Percentiles rank a stretch among this genome's conserved stretches.
Evolutionary conservation across 2,888 invertebrate species (phyloP).

Genomic region (Heliconius hortense): DNA sequence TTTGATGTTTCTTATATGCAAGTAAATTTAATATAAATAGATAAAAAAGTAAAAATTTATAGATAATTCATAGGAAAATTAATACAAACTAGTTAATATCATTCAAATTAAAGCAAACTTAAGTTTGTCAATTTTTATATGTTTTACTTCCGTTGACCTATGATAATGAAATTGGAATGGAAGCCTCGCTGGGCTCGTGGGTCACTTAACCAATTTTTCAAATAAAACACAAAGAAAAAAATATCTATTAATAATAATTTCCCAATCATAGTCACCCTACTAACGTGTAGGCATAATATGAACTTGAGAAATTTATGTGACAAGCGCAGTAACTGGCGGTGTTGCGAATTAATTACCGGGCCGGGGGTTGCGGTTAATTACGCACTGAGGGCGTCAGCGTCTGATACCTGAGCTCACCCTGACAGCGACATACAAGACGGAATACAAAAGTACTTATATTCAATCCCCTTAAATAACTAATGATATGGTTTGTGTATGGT

Average conservation of each 20-base stretch:
- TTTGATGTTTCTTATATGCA: too few species aligned
- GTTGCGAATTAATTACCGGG: conserved; percentile 69
- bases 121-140: too few species aligned
- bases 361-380: conserved; percentile 65
- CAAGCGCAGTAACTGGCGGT: conserved; percentile 64
- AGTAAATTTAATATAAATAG: too few species aligned
- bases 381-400: conserved; percentile 46
- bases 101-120: too few species aligned
- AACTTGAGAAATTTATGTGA: conserved; percentile 76
- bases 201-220: too few species aligned
- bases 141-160: too few species aligned
- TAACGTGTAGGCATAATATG: conserved; percentile 50
- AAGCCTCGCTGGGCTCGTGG: too few species aligned
- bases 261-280: conserved; percentile 41
- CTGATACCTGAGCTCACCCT: conserved; percentile 24
- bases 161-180: too few species aligned
- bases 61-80: too few species aligned
- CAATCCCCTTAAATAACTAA: conserved; percentile 15
- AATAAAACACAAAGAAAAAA: too few species aligned
- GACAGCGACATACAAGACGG: conserved; percentile 16
- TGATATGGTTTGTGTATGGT: not conserved
- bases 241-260: not conserved
- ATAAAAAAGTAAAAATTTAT: too few species aligned
- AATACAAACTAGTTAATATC: too few species aligned
- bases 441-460: conserved; percentile 19